Percentiles rank a stretch among this genome's conserved stretches.
Conservation (phyloP, 1,140 invertebrate genomes). For the Limonius californicus region DNA sequence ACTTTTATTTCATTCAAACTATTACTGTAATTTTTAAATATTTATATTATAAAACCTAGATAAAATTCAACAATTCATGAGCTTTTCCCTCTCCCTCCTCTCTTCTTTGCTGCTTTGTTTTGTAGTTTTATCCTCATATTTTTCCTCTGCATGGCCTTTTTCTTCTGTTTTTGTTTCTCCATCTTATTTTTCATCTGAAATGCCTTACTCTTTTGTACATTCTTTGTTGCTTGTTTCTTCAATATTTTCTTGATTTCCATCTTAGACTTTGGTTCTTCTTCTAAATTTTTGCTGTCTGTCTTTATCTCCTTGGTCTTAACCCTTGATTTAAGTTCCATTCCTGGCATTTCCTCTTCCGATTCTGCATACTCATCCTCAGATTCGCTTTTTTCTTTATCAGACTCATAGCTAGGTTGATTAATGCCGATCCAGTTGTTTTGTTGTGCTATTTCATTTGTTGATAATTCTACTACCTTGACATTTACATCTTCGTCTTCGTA, state of each 20-base stretch:
- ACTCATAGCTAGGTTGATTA: conserved; percentile 55
- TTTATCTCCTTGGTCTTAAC: conserved; percentile 25
- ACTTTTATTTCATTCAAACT: too few species aligned
- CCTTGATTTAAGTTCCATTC: conserved; percentile 53
- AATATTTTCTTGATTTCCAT: conserved; percentile 59
- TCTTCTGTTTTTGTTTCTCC: conserved; percentile 57
- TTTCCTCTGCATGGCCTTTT: conserved; percentile 46
- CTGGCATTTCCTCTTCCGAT: conserved; percentile 51
- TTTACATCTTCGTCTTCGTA: conserved; percentile 71
- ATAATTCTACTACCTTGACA: conserved; percentile 70
- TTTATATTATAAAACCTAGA: too few species aligned
- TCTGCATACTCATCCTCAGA: conserved; percentile 42
- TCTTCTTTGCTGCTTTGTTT: not conserved
- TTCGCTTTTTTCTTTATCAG: conserved; percentile 48
- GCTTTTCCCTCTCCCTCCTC: conserved; percentile 14
- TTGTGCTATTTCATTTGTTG: conserved; percentile 59
- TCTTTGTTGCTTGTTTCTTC: conserved; percentile 63
- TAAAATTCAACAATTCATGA: too few species aligned
- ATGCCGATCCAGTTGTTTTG: conserved; percentile 66
- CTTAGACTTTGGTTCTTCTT: not conserved
- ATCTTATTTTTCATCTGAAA: conserved; percentile 69
- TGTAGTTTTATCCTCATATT: conserved; percentile 27
- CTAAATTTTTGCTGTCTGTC: conserved; percentile 28
- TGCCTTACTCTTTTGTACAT: conserved; percentile 67
- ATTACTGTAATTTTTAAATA: too few species aligned